A percentile compares a stretch with the other conserved stretches of the same genome.
phyloP scores from a whole-genome alignment of 2,797 vertebrate species.

The Austrolebias charrua region DNA sequence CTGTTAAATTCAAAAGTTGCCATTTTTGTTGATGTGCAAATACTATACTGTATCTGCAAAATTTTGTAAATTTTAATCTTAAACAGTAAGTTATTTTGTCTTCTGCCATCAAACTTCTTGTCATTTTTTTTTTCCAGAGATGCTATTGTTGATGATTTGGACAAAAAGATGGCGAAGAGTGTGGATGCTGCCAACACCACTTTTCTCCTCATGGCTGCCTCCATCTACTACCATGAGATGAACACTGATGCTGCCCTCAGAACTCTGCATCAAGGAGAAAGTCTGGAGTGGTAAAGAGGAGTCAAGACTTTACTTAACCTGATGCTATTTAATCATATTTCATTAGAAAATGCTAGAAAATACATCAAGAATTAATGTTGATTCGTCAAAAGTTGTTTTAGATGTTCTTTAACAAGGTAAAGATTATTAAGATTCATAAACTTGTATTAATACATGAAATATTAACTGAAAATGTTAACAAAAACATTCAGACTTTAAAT shows the following conservation, averaged over 20 bases:
- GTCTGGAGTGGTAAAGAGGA: constrained; percentile 87
- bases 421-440: no score
- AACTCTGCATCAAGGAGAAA: constrained; percentile 91
- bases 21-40: not conserved
- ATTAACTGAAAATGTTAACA: not conserved
- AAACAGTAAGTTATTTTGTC: not conserved
- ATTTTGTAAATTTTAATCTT: not conserved
- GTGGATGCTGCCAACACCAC: constrained; percentile 90
- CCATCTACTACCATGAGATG: constrained; percentile 88
- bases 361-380: not conserved
- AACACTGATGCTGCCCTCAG: constrained; percentile 89
- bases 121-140: constrained; percentile 75
- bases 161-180: constrained; percentile 91
- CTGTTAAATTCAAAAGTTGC: not conserved
- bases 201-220: constrained; percentile 93
- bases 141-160: constrained; percentile 84
- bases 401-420: not conserved
- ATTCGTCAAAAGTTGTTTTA: not conserved
- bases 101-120: not conserved
- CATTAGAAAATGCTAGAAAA: not conserved
- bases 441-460: not conserved
- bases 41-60: not conserved
- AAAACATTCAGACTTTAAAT: not conserved
- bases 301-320: not conserved
- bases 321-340: not conserved